phyloP scores from a whole-genome alignment of 2,113 vertebrate genomes.

The Cyprinodon brontotheroides region DNA sequence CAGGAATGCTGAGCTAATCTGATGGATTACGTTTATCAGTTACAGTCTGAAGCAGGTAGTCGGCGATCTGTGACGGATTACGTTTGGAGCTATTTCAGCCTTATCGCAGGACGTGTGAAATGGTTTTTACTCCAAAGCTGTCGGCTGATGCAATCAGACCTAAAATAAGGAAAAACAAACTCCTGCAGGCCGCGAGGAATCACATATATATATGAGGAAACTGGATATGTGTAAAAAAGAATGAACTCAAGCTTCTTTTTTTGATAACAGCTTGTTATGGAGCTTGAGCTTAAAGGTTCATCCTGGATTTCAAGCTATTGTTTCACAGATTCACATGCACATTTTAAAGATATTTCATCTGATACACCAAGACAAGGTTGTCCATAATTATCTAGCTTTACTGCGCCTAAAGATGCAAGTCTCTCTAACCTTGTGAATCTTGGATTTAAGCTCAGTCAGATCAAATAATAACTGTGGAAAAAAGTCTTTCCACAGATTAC shows the following conservation, averaged over 20 bases:
- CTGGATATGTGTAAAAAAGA: neutral
- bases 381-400: too few relatives aligned
- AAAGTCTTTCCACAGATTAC: too few relatives aligned
- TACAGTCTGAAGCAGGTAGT: conserved; percentile 39
- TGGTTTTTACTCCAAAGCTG: neutral
- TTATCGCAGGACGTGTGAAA: conserved; percentile 29
- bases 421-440: too few relatives aligned
- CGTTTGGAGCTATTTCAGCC: conserved; percentile 18
- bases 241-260: neutral
- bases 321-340: neutral
- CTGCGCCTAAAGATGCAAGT: too few relatives aligned
- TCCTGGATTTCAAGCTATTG: neutral
- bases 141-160: conserved; percentile 32
- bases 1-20: conserved; percentile 23
- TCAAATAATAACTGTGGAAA: too few relatives aligned
- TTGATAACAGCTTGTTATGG: neutral
- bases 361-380: too few relatives aligned
- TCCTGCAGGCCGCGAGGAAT: conserved; percentile 2
- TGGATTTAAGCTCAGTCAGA: too few relatives aligned
- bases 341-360: too few relatives aligned
- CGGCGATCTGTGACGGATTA: conserved; percentile 54
- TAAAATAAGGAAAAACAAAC: neutral
- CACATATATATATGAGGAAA: conserved; percentile 8
- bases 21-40: conserved; percentile 55
- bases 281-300: neutral